phyloP scores from a whole-genome alignment of 1,140 invertebrate species.

The Apocrypta bakeri region DNA sequence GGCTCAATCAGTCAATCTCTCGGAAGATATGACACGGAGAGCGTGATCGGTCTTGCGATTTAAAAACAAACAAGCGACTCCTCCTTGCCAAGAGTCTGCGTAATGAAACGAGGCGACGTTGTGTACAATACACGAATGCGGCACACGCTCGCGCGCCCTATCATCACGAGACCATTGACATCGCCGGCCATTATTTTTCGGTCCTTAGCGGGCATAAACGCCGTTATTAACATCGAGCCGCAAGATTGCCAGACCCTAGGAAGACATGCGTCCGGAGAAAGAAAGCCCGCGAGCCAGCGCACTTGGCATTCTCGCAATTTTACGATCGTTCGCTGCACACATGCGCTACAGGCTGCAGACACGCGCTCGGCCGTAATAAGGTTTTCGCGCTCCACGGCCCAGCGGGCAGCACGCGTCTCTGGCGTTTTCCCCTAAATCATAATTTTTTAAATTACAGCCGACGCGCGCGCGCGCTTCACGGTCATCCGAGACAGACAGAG shows the following conservation, averaged over 20 bases:
- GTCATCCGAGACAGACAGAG: constrained; percentile 4
- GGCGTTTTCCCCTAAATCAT: constrained; percentile 52
- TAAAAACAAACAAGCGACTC: too few species aligned
- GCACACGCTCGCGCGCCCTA: too few species aligned
- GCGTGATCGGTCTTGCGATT: too few species aligned
- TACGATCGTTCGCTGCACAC: constrained; percentile 36
- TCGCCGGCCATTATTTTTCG: constrained; percentile 31
- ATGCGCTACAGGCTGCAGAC: not conserved
- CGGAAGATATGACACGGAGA: too few species aligned
- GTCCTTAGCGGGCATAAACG: constrained; percentile 19
- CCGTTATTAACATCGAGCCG: constrained; percentile 44
- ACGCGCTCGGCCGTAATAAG: constrained; percentile 46
- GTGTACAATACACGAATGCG: not conserved
- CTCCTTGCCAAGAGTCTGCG: not conserved
- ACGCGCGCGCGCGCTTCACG: constrained; percentile 19
- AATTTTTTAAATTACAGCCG: constrained; percentile 52
- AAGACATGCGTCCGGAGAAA: not conserved
- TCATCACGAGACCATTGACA: constrained; percentile 42
- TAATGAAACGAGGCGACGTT: not conserved
- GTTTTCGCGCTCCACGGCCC: constrained; percentile 39
- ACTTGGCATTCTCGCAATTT: constrained; percentile 37
- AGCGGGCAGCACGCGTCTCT: constrained; percentile 11
- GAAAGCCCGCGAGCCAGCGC: not conserved
- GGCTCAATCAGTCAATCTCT: too few species aligned
- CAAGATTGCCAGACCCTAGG: constrained; percentile 30